Evolutionary conservation across 2,888 invertebrate species (phyloP), one percentile per base, ranked within the genome.

Genomic region (Orchestes rusci): DNA sequence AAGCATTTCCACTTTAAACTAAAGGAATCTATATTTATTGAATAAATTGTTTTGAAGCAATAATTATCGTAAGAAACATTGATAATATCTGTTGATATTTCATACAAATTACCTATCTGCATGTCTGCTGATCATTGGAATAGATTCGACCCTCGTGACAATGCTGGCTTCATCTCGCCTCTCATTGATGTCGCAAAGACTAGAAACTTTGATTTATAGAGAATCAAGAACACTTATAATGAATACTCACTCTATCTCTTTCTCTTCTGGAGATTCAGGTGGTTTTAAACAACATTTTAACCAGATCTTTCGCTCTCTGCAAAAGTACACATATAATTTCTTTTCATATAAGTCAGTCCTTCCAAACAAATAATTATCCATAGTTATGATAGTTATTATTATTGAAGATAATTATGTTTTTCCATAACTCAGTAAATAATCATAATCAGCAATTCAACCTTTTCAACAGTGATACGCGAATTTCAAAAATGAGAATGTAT

Each of bases 201-300:
- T 51, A 20, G 13, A 43, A 50, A 43, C 5, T 5, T 18, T 18
- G 3, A 16, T 8, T 36, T 32, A 8, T 4, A 7, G 10, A 31
- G 15, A 8, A 34, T 3, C 17, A 10, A 12, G 7, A 3, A 2
- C 10, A 18, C 10, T 34, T 20, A 5, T 16, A 13, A 13, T 13
- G 13, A 3, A 30, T 19, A 10, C 53, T 54, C 53, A 59, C 58
- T 53, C 52, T 20, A 56, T 49, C 45, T 58, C 55, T 32, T 57
- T 59, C 32, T 57, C 57, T 10, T 58, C 57, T 1, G 55, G 53
- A 12, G 58, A 54, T n/a, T 52, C 50, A 13, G 51, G 48, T n/a
- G 45, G 47, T 4, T 56, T 53, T 32, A 57, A 59, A 44, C 56
- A 56, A 7, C 50, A 45, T 16, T 55, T 23, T 23, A 23, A 34